Evolutionary conservation across 2,888 invertebrate genomes (phyloP), one percentile per base, ranked within the genome.

Genomic region (Mythimna lalbum): DNA sequence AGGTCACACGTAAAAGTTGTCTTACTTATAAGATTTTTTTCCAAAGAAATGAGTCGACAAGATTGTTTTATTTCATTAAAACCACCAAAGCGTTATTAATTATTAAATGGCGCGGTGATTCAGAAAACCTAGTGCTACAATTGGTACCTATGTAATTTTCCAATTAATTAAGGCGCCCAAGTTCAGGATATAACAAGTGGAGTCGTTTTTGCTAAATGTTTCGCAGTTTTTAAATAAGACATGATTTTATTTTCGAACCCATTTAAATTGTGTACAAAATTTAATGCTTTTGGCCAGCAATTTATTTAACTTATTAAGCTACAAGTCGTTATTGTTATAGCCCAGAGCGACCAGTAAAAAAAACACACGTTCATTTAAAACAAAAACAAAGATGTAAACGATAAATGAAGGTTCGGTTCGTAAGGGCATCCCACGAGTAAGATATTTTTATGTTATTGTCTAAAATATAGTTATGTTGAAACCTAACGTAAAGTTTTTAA

Each of bases 1-100:
- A 79, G 72, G 79, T 80, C 76, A 76, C 63, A 63, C 74, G 81
- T 78, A 84, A 84, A 86, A 81, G 81, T 85, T 76, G 76, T 73
- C 64, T 69, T 60, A 65, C 61, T 63, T 59, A 56, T 60, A 49
- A 7, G 27, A 59, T 67, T 61, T 60, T 33, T 47, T 61, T 63
- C 63, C 47, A 69, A 68, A 72, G 63, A 81, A 81, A 71, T 56
- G 14, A 53, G 39, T 50, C 57, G 17, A 49, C 21, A 21, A 21
- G 4, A 69, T 49, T 60, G 14, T 60, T 76, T 49, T 27, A 21
- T 49, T 60, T 63, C 5, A 33, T 21, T 53, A 21, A 55, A 75
- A 76, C 63, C 19, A 10, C 17, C 19, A 12, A 53, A 52, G 27
- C 57, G 9, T 57, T 33, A 27, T 31, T n/a, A 70, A 21, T 70